Conservation (phyloP, 2,888 invertebrate genomes). For the Pomacea canaliculata region DNA sequence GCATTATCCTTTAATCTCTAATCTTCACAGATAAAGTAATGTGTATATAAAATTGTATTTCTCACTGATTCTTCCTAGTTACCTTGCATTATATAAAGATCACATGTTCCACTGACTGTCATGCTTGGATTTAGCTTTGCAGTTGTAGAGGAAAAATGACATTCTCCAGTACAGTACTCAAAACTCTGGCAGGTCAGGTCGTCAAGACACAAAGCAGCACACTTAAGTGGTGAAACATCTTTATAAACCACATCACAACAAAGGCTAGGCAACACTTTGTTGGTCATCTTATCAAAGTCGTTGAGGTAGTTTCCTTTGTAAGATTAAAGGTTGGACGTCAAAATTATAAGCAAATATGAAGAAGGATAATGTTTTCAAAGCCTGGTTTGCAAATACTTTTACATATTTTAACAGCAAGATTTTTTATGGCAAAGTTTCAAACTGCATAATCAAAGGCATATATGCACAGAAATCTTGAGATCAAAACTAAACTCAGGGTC, state of each 20-base stretch:
- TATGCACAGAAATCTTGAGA: too few relatives aligned
- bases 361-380: too few relatives aligned
- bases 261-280: constrained; percentile 26
- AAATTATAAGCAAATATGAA: too few relatives aligned
- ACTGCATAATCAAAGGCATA: too few relatives aligned
- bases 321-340: not conserved
- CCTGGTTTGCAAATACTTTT: too few relatives aligned
- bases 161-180: constrained; percentile 41
- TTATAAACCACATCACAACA: constrained; percentile 27
- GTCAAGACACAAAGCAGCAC: constrained; percentile 48
- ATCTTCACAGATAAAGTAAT: too few relatives aligned
- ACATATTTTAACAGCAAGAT: too few relatives aligned
- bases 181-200: constrained; percentile 38
- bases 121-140: constrained; percentile 8
- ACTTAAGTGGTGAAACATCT: constrained; percentile 35
- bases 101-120: constrained; percentile 6
- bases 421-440: too few relatives aligned
- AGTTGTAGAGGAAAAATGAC: constrained; percentile 31
- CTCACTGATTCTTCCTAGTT: too few relatives aligned
- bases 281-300: constrained; percentile 37
- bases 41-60: too few relatives aligned
- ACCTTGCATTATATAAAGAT: constrained; percentile 9
- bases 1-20: too few relatives aligned
- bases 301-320: constrained; percentile 40
- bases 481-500: too few relatives aligned